A percentile compares a stretch with the other conserved stretches of the same genome.
Conservation (phyloP, 2,888 invertebrate genomes). For the Anticlea derivata region DNA sequence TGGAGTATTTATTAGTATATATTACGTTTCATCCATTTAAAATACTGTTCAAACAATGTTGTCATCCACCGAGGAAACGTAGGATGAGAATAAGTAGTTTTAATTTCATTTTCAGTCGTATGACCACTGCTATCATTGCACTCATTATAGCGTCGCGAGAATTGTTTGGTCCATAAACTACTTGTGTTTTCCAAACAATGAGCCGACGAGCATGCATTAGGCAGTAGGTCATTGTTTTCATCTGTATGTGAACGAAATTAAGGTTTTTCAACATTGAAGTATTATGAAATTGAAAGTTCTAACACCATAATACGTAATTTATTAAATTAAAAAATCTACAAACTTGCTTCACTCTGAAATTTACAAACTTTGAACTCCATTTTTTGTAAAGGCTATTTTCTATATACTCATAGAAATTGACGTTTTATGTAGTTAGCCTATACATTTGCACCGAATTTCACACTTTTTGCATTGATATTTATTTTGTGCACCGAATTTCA, state of each 20-base stretch:
- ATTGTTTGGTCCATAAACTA: conserved; percentile 46
- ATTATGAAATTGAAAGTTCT: too few species aligned
- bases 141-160: conserved; percentile 3
- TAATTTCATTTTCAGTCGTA: conserved; percentile 12
- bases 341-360: too few species aligned
- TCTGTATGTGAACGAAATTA: conserved; percentile 54
- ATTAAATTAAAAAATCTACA: too few species aligned
- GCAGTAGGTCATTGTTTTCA: conserved; percentile 59
- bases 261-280: background rate
- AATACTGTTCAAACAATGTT: conserved; percentile 27
- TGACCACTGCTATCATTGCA: conserved; percentile 1
- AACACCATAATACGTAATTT: too few species aligned
- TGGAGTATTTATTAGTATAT: background rate
- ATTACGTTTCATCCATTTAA: conserved; percentile 5
- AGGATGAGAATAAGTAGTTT: conserved; percentile 24
- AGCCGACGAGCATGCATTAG: conserved; percentile 60
- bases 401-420: too few species aligned
- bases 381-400: too few species aligned
- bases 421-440: too few species aligned
- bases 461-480: too few species aligned
- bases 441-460: too few species aligned
- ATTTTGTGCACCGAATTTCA: too few species aligned
- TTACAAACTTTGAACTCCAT: too few species aligned
- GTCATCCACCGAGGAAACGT: conserved; percentile 14
- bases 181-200: conserved; percentile 43